A percentile compares a stretch with the other conserved stretches of the same genome.
phyloP scores from a whole-genome alignment of 2,113 vertebrate genomes.

The Grammomys dolichurus region DNA sequence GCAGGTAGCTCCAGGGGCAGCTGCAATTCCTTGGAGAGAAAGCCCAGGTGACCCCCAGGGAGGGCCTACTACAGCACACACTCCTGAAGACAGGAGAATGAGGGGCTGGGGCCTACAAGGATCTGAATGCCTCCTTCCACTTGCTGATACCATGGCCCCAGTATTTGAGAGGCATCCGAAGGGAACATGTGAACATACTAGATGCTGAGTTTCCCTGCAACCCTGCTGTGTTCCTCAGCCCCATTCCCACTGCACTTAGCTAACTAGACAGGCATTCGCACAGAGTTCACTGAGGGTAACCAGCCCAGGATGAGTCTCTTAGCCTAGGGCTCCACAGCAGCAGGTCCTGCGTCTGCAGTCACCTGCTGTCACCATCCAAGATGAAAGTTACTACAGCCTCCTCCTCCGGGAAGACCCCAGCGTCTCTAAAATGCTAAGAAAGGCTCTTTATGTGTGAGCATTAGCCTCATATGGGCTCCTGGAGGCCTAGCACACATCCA shows the following conservation, averaged over 20 bases:
- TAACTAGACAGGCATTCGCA: not conserved
- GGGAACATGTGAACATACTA: not conserved
- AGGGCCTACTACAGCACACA: not conserved
- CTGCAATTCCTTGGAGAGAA: not conserved
- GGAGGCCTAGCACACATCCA: not conserved
- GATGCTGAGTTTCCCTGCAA: not conserved
- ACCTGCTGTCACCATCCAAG: not conserved
- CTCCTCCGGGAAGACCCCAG: not conserved
- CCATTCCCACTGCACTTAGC: not conserved
- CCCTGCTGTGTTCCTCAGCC: not conserved
- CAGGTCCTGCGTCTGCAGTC: too few relatives aligned
- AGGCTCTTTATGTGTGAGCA: not conserved
- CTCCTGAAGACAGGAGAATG: not conserved
- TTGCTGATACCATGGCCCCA: accelerated
- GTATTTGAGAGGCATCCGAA: not conserved
- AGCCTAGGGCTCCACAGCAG: not conserved
- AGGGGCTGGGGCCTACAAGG: not conserved
- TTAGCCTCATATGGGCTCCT: not conserved
- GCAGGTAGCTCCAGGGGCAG: not conserved
- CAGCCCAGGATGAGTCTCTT: not conserved
- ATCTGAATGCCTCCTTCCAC: not conserved
- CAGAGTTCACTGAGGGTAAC: not conserved
- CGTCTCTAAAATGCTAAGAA: not conserved
- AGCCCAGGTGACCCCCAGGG: not conserved
- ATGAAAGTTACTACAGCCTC: not conserved